Percentiles rank a stretch among this genome's conserved stretches.
Conservation (phyloP, 2,797 vertebrate genomes). For the Gorsachius magnificus region DNA sequence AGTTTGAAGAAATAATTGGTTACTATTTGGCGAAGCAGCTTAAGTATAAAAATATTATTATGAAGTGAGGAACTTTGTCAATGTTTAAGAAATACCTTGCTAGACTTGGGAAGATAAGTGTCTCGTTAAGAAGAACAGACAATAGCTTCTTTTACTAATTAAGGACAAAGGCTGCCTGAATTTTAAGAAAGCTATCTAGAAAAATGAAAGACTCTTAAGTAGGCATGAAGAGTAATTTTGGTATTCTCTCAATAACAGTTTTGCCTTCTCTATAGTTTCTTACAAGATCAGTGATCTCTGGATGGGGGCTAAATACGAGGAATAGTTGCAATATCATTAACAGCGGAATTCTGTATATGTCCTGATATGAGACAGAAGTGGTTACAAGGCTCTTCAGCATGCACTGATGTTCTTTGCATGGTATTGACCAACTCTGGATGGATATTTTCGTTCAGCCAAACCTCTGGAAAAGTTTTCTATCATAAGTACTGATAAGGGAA, state of each 20-base stretch:
- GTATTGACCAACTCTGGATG: accelerated
- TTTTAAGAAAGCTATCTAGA: not conserved
- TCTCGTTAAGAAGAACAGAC: not conserved
- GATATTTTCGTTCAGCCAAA: not conserved
- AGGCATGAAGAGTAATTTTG: not conserved
- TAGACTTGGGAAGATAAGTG: not conserved
- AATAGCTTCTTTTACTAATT: conserved; percentile 1
- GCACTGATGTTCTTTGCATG: not conserved
- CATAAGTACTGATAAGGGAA: not conserved
- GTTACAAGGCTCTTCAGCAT: accelerated
- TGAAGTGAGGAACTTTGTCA: not conserved
- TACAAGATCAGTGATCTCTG: not conserved
- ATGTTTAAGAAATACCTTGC: not conserved
- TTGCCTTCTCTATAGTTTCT: not conserved
- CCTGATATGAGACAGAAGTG: not conserved
- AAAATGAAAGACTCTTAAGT: not conserved
- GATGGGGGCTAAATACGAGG: not conserved
- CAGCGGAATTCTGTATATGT: not conserved
- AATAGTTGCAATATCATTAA: not conserved
- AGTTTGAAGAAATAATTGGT: conserved; percentile 43
- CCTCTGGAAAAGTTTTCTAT: not conserved
- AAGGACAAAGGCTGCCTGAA: not conserved
- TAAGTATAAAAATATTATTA: not conserved
- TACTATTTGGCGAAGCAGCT: conserved; percentile 11
- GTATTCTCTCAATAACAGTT: not conserved